phyloP scores from a whole-genome alignment of 2,888 invertebrate genomes.

The Phanerotoma sp. region DNA sequence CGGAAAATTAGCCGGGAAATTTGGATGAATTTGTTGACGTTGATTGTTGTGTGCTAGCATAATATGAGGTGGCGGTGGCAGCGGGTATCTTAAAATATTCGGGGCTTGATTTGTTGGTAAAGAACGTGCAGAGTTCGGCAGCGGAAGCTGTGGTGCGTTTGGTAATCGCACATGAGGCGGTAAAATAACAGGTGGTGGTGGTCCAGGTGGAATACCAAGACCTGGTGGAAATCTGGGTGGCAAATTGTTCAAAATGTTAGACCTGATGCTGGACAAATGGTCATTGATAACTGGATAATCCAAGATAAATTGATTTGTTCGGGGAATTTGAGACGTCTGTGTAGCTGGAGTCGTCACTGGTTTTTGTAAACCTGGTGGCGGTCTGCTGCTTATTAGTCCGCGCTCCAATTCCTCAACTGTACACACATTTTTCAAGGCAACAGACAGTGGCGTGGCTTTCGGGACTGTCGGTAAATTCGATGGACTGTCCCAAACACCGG shows the following conservation, averaged over 20 bases:
- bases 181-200: slow-evolving; percentile 49
- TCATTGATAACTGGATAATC: slow-evolving; percentile 43
- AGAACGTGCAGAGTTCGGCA: slow-evolving; percentile 16
- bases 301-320: slow-evolving; percentile 41
- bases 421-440: slow-evolving; percentile 64
- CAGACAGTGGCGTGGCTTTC: slow-evolving; percentile 33
- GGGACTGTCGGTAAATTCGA: slow-evolving; percentile 44
- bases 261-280: slow-evolving; percentile 36
- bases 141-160: slow-evolving; percentile 49
- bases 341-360: slow-evolving; percentile 39
- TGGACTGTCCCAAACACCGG: slow-evolving; percentile 60
- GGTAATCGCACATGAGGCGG: slow-evolving; percentile 58
- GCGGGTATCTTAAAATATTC: slow-evolving; percentile 49
- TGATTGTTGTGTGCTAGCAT: slow-evolving; percentile 48
- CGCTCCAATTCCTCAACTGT: slow-evolving; percentile 75
- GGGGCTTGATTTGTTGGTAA: slow-evolving; percentile 27
- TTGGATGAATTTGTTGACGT: slow-evolving; percentile 48
- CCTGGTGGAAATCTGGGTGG: slow-evolving; percentile 51
- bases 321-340: slow-evolving; percentile 41
- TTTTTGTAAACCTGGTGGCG: slow-evolving; percentile 46
- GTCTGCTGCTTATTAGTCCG: slow-evolving; percentile 60
- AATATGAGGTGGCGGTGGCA: slow-evolving; percentile 46
- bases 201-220: too few relatives aligned
- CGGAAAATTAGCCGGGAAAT: slow-evolving; percentile 53
- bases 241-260: slow-evolving; percentile 43